A percentile compares a stretch with the other conserved stretches of the same genome.
These are phyloP conservation scores for Reinhardtius hippoglossoides DNA, from an alignment of 2,113 vertebrate species.

Conservation along the genomic window DNA sequence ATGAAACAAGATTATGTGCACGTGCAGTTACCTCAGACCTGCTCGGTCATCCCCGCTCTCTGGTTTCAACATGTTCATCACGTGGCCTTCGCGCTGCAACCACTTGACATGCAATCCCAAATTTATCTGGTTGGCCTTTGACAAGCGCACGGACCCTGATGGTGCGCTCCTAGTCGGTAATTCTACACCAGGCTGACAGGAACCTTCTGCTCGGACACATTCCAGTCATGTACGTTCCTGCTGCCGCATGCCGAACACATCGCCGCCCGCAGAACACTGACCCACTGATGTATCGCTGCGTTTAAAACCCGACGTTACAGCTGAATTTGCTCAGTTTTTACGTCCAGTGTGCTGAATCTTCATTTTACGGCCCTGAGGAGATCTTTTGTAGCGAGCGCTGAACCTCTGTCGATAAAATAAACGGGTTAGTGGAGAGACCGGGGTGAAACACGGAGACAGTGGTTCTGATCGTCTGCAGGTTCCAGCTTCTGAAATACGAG, in stretches of 20 bases:
- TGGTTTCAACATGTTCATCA: no score
- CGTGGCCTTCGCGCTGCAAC: no score
- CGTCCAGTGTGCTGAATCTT: not conserved
- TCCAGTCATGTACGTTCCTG: slow-evolving; percentile 63
- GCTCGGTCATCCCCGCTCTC: no score
- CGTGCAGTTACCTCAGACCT: no score
- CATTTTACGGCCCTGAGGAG: not conserved
- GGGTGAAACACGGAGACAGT: no score
- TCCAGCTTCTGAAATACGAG: no score
- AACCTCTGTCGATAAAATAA: no score
- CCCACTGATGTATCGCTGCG: slow-evolving; percentile 50
- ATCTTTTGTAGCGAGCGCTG: not conserved
- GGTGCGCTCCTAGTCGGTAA: slow-evolving; percentile 49
- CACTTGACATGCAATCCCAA: slow-evolving; percentile 36
- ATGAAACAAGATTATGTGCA: no score
- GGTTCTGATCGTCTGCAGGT: no score
- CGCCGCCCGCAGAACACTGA: not conserved
- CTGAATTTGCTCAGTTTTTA: not conserved
- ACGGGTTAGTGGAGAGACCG: no score
- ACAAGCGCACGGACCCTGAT: not conserved
- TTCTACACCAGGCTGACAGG: slow-evolving; percentile 46
- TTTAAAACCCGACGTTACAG: not conserved
- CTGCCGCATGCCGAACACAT: slow-evolving; percentile 39
- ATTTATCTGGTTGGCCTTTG: slow-evolving; percentile 43
- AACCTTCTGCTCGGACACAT: slow-evolving; percentile 46